Conservation (phyloP, 2,797 vertebrate genomes). For the Crenichthys baileyi region DNA sequence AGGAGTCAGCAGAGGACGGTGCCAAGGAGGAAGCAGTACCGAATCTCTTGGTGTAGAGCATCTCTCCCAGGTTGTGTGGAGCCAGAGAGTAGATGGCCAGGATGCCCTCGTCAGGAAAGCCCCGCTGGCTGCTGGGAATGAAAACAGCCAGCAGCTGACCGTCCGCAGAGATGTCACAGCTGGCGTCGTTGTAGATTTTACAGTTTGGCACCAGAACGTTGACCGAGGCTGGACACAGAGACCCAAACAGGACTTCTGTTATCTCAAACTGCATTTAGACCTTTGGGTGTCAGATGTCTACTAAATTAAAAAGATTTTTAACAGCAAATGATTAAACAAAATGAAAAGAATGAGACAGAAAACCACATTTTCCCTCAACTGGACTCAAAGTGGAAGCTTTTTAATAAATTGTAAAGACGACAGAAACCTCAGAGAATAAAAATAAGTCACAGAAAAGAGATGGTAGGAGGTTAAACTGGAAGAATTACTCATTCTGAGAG, state of each 20-base stretch:
- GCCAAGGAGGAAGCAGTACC: constrained; percentile 72
- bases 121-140: constrained; percentile 97
- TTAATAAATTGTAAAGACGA: no score
- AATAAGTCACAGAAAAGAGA: no score
- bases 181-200: constrained; percentile 99
- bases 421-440: no score
- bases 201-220: constrained; percentile 99
- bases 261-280: background rate
- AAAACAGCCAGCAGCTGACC: constrained; percentile 97
- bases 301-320: background rate
- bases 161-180: constrained; percentile 97
- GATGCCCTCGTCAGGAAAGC: constrained; percentile 97
- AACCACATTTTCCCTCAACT: no score
- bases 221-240: constrained; percentile 84
- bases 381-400: no score
- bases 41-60: constrained; percentile 98
- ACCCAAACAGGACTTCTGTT: background rate
- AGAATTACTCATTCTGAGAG: no score
- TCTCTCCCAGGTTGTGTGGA: constrained; percentile 97
- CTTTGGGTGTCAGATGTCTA: no score
- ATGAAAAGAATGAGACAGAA: background rate
- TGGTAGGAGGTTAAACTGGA: no score
- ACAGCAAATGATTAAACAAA: background rate
- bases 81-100: constrained; percentile 97
- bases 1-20: background rate